Base-by-base conservation (phyloP, 1,140 invertebrate species). In the Hylaeus anthracinus region DNA sequence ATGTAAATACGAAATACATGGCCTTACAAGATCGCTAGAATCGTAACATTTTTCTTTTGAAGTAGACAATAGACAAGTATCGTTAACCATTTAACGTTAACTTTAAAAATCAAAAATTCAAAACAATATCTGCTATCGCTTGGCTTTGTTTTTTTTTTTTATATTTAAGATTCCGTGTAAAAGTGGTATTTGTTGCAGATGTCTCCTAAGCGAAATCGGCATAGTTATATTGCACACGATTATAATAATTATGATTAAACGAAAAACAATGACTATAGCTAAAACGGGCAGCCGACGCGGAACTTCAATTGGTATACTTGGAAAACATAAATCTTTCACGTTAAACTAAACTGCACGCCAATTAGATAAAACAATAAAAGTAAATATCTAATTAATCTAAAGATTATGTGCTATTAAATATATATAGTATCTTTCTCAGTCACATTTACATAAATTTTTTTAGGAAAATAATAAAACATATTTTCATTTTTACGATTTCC, bases 1-100 rank as follows among this genome's bases (percentile, higher is more conserved):
- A 69, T 45, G 67, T 91, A 90, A 83, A 90, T 90, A 92, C 72
- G 88, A 90, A 91, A 91, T 92, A 92, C 86, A 91, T 92, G 90
- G 84, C 85, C 90, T 91, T 91, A 91, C 61, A 90, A 86, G 72
- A 88, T 88, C 73, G 85, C 82, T 90, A 90, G 60, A 85, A 81
- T 85, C 64, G 71, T 89, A 88, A 74, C 87, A 82, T 83, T 83
- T 84, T 86, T 51, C 65, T 60, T 79, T 51, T 53, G 41, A 76
- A 63, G 66, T 78, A 84, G 76, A 80, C 45, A 26, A 72, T 76
- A 82, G 12, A 66, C 65, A 85, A 82, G 53, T 56, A 77, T 67
- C 2, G 67, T 87, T 75, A 84, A 84, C 73, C 41, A 14, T 82
- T 72, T 55, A 55, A 70, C 82, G 77, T 82, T 77, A 77, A 82